Evolutionary conservation across 92 coral and sea anemone species (phyloP).

Genomic region (Nematostella vectensis): DNA sequence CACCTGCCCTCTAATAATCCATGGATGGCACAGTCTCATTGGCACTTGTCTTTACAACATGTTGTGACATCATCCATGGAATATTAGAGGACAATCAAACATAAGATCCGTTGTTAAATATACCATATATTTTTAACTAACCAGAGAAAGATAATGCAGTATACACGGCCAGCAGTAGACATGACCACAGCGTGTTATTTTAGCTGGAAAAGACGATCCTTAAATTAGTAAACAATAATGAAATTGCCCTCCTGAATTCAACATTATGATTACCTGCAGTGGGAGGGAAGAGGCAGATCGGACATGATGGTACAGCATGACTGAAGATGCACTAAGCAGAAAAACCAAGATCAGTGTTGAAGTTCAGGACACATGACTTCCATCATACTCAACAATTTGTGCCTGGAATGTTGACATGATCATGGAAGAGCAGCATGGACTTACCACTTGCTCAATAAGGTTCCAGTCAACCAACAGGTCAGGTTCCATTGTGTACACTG

Average conservation of each 20-base stretch:
- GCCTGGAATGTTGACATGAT: no score
- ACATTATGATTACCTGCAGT: constrained; percentile 84
- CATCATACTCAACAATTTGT: no score
- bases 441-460: constrained; percentile 92
- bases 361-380: no score
- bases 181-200: constrained; percentile 94
- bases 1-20: no score
- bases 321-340: constrained; percentile 73
- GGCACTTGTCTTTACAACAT: no score
- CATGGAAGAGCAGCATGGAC: no score
- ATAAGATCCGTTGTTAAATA: no score
- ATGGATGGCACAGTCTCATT: no score
- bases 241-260: no score
- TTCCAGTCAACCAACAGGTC: constrained; percentile 94
- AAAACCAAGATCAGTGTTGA: constrained; percentile 1
- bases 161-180: constrained; percentile 97
- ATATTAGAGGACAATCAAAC: no score
- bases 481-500: constrained; percentile 81
- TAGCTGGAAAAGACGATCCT: constrained; percentile 60
- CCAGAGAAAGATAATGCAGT: constrained; percentile 91
- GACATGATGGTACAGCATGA: constrained; percentile 94
- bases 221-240: no score
- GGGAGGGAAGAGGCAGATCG: constrained; percentile 91
- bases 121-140: constrained; percentile 46
- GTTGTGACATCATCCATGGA: no score